phyloP scores from a whole-genome alignment of 2,113 vertebrate species.

The Petrocephalus microphthalmus region DNA sequence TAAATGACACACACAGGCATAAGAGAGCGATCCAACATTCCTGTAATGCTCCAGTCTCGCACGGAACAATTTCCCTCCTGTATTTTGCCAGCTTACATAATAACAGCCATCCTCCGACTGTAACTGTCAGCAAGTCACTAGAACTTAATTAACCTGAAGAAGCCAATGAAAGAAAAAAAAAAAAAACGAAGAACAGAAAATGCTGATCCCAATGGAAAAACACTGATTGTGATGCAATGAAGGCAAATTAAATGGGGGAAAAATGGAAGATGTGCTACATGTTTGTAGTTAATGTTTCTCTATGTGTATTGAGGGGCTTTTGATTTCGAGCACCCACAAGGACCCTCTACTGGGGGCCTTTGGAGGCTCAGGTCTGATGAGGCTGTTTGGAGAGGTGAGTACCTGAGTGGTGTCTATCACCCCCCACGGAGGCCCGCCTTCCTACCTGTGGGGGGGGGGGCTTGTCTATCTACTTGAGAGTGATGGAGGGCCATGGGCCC shows the following conservation, averaged over 20 bases:
- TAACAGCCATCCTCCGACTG: background rate
- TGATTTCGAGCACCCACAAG: background rate
- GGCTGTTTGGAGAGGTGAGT: background rate
- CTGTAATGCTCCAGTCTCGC: background rate
- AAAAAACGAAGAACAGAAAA: background rate
- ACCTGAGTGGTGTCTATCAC: background rate
- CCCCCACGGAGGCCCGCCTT: background rate
- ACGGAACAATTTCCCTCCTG: background rate
- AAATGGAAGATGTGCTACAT: background rate
- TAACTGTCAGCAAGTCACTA: background rate
- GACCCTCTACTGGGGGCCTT: background rate
- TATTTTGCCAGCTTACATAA: background rate
- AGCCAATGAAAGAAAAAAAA: background rate
- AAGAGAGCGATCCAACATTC: background rate
- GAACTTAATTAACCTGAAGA: constrained; percentile 12
- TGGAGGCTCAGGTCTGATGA: background rate
- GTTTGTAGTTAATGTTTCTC: background rate
- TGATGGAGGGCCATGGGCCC: background rate
- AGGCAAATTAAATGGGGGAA: background rate
- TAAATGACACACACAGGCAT: background rate
- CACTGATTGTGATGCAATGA: background rate
- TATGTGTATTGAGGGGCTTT: background rate
- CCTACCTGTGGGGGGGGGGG: background rate
- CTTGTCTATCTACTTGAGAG: background rate
- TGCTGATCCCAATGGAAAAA: background rate